Evolutionary conservation across 2,888 invertebrate species (phyloP).

Genomic region (Mystacides longicornis): DNA sequence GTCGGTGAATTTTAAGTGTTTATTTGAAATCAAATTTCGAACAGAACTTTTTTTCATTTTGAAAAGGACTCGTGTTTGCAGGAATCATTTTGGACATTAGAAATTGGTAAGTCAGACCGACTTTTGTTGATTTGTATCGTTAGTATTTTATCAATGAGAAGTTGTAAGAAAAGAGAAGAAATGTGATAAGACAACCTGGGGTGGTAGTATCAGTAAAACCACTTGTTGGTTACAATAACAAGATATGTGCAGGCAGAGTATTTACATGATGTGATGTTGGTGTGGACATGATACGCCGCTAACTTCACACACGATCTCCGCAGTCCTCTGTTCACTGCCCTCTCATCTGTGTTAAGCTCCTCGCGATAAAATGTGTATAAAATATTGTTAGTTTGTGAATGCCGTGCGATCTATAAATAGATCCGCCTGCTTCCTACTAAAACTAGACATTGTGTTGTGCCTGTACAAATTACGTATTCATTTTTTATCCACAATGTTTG

Average conservation of each 20-base stretch:
- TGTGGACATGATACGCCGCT: not conserved
- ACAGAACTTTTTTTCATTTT: too few relatives aligned
- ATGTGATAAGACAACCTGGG: conserved; percentile 10
- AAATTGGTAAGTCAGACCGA: conserved; percentile 10
- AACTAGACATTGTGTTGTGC: not conserved
- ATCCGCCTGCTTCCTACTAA: conserved; percentile 14
- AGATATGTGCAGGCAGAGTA: not conserved
- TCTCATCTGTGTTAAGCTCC: not conserved
- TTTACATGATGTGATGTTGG: not conserved
- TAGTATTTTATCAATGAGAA: not conserved
- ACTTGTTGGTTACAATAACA: conserved; percentile 4
- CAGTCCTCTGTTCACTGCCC: not conserved
- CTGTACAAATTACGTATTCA: not conserved
- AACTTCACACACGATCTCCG: not conserved
- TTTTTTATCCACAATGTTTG: not conserved
- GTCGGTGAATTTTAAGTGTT: conserved; percentile 13
- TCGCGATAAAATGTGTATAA: conserved; percentile 16
- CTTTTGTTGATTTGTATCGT: not conserved
- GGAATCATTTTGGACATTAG: too few relatives aligned
- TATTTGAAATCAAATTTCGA: too few relatives aligned
- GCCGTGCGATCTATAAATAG: conserved; percentile 24
- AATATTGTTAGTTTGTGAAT: conserved; percentile 21
- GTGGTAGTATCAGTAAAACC: not conserved
- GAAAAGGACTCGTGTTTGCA: too few relatives aligned
- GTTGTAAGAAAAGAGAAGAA: not conserved